A percentile compares a stretch with the other conserved stretches of the same genome.
These are phyloP conservation scores for Eupithecia tripunctaria DNA, from an alignment of 2,888 invertebrate genomes.

Conservation along the genomic window DNA sequence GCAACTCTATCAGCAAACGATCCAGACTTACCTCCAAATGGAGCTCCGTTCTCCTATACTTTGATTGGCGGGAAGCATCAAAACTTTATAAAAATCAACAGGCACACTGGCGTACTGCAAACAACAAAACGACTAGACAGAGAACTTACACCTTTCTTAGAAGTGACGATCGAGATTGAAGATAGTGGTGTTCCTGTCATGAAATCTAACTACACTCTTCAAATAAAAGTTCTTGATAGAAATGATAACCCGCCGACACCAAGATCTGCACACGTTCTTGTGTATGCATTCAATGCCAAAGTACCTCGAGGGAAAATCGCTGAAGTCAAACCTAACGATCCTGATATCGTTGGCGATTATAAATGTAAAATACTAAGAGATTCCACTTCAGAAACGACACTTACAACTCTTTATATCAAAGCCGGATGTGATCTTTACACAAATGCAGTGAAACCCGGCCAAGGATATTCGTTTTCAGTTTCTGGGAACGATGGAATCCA, in stretches of 20 bases:
- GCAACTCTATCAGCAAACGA: conserved; percentile 94
- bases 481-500: conserved; percentile 96
- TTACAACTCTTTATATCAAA: conserved; percentile 88
- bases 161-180: conserved; percentile 92
- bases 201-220: conserved; percentile 91
- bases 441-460: conserved; percentile 87
- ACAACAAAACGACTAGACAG: conserved; percentile 93
- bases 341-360: conserved; percentile 95
- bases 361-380: conserved; percentile 91
- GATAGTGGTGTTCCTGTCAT: conserved; percentile 94
- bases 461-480: conserved; percentile 91
- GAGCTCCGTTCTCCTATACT: conserved; percentile 93
- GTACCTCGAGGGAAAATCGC: conserved; percentile 94
- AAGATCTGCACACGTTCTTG: conserved; percentile 91
- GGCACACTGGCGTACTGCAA: conserved; percentile 91
- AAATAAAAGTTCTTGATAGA: conserved; percentile 91
- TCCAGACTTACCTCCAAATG: conserved; percentile 95
- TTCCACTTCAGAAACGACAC: conserved; percentile 84
- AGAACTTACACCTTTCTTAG: conserved; percentile 90
- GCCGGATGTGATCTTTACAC: conserved; percentile 92
- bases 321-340: conserved; percentile 95
- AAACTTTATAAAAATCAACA: conserved; percentile 90
- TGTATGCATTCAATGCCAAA: conserved; percentile 90
- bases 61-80: conserved; percentile 91
- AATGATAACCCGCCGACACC: conserved; percentile 96